Base-by-base conservation (phyloP, 2,113 vertebrate species). In the Ciconia stormi region DNA sequence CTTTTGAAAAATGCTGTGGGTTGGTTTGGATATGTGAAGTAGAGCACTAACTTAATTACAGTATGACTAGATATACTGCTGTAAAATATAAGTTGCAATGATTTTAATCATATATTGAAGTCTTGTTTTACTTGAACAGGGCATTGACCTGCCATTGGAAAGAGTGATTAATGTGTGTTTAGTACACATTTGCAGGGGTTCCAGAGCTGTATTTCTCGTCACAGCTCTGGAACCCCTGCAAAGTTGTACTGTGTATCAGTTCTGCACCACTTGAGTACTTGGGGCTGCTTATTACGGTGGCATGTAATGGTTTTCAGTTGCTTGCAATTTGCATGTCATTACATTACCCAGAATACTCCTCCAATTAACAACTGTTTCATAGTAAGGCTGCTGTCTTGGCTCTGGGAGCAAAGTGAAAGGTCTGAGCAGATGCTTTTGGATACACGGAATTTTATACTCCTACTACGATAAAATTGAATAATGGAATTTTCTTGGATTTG, bases 251-350 rank as follows among this genome's bases (percentile, higher is more conserved):
- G 11, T 27, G 21, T 15, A 21, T 55, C 70, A 19, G 50, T 76
- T 87, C 81, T 79, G 63, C 74, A 61, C 58, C 46, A 32, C 69
- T 65, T 44, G n/a, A 85, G n/a, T 49, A 71, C 42, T 50, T 66
- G 55, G 19, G 72, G 66, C 38, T 18, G 3, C 77, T 82, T 70
- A 42, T 17, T 42, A 20, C 2, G 0, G 55, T 34, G 49, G 32
- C 58, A n/a, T 15, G 9, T 34, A 65, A 53, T 44, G 29, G 49
- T n/a, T 94, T 80, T 36, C 72, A 76, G 3, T 76, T 80, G 65
- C 59, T 72, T 92, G n/a, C 53, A 58, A 80, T 93, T 87, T 94
- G 63, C 93, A 66, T 94, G 52, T 65, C 52, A 81, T 87, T 89
- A 40, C 34, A 21, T 3, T 2, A 82, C 29, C 42, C 61, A 84